Evolutionary conservation across 2,113 vertebrate species (phyloP).

Genomic region (Crotophaga sulcirostris): DNA sequence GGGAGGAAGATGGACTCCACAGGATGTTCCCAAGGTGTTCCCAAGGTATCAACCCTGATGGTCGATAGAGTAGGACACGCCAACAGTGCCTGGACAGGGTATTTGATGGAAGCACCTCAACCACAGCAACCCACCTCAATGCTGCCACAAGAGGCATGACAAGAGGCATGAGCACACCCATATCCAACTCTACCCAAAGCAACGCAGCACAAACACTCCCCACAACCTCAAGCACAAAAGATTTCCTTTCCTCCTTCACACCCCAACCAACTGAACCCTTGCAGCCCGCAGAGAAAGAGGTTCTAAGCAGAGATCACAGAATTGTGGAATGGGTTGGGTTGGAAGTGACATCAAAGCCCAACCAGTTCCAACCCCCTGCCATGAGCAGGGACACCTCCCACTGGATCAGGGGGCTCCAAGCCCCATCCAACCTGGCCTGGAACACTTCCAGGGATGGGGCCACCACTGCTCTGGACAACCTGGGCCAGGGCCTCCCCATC

Average conservation of each 20-base stretch:
- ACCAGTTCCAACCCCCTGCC: no score
- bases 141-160: no score
- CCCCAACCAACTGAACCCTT: fast-evolving
- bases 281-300: not conserved
- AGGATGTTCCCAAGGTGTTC: not conserved
- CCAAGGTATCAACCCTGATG: fast-evolving
- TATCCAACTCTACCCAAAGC: not conserved
- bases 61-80: not conserved
- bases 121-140: no score
- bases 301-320: not conserved
- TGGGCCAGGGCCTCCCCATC: no score
- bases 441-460: no score
- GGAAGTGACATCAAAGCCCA: no score
- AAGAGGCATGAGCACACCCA: fast-evolving
- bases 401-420: no score
- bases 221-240: not conserved
- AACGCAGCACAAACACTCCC: not conserved
- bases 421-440: no score
- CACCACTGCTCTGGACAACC: no score
- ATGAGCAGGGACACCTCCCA: no score
- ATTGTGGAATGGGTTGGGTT: no score
- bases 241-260: not conserved
- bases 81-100: not conserved
- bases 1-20: not conserved
- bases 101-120: not conserved